Base-by-base conservation (phyloP, 2,113 vertebrate genomes). In the Sula dactylatra region DNA sequence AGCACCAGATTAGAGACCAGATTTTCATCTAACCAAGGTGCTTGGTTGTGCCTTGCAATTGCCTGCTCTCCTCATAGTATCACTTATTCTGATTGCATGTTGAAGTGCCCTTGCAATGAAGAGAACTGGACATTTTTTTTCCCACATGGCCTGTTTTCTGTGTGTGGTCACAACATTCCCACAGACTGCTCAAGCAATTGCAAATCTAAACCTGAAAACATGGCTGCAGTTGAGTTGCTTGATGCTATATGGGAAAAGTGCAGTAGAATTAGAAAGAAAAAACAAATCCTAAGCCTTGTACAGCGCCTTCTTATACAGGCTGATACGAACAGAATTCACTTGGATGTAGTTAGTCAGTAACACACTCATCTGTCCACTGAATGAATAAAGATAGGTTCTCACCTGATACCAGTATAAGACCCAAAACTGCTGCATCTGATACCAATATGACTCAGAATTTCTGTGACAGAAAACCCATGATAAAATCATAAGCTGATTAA, bases 401-500 rank as follows among this genome's bases (percentile, higher is more conserved):
- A 62, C 34, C 38, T 44, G 26, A 61, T 2, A 47, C 3, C 19
- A 22, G 18, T 27, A 2, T 29, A 38, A 80, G 47, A 62, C 19
- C 20, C 31, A 32, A 59, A 74, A 52, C 2, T 74, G 27, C n/a
- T 64, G 27, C 55, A 82, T 19, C 15, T 24, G 19, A 56, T 25
- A 50, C 13, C 32, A 34, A 40, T 42, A 16, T 14, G 49, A 58
- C 34, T 26, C 31, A 70, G 62, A 85, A 82, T 2, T 66, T 24
- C 52, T 61, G 52, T 52, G 45, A 77, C 40, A 93, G 61, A 93
- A 88, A 56, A 11, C 5, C 6, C 54, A 40, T 32, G 66, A 70
- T 91, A 96, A 94, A 94, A 93, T 96, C 62, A 82, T 56, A 82
- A 44, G 21, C 10, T 79, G 52, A 72, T 91, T 61, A 93, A 61